Percentiles rank a stretch among this genome's conserved stretches.
phyloP scores from a whole-genome alignment of 2,888 invertebrate genomes.

The Byasa hedistus region DNA sequence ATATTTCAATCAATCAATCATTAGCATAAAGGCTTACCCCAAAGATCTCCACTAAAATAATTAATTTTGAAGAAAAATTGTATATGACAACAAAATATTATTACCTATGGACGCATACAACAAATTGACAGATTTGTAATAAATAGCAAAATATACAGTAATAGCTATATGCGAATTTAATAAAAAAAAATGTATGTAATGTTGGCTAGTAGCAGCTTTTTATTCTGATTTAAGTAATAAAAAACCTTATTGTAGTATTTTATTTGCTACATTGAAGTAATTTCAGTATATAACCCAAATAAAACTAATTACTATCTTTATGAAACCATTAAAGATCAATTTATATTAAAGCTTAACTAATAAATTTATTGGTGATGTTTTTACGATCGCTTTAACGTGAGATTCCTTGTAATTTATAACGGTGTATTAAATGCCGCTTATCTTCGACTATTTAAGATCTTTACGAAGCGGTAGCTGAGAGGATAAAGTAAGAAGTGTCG shows the following conservation, averaged over 20 bases:
- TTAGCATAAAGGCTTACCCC: no score
- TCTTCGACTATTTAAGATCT: constrained; percentile 52
- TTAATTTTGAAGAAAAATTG: no score
- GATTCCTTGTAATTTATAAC: constrained; percentile 44
- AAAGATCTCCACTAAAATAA: no score
- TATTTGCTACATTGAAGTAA: neutral
- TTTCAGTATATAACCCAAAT: constrained; percentile 8
- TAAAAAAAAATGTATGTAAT: neutral
- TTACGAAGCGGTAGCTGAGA: constrained; percentile 44
- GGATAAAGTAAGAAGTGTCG: constrained; percentile 51
- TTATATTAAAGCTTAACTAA: constrained; percentile 27
- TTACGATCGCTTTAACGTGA: constrained; percentile 41
- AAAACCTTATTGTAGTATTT: neutral
- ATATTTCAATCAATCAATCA: no score
- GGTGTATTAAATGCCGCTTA: constrained; percentile 54
- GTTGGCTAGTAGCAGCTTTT: neutral
- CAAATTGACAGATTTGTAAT: no score
- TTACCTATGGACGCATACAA: no score
- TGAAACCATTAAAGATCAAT: constrained; percentile 25
- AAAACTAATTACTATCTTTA: constrained; percentile 18
- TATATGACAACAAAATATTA: no score
- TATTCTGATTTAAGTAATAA: neutral
- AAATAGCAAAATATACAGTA: no score
- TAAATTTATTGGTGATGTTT: constrained; percentile 39
- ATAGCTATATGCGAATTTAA: no score